phyloP scores from a whole-genome alignment of 2,113 vertebrate genomes.

The Rostratula benghalensis region DNA sequence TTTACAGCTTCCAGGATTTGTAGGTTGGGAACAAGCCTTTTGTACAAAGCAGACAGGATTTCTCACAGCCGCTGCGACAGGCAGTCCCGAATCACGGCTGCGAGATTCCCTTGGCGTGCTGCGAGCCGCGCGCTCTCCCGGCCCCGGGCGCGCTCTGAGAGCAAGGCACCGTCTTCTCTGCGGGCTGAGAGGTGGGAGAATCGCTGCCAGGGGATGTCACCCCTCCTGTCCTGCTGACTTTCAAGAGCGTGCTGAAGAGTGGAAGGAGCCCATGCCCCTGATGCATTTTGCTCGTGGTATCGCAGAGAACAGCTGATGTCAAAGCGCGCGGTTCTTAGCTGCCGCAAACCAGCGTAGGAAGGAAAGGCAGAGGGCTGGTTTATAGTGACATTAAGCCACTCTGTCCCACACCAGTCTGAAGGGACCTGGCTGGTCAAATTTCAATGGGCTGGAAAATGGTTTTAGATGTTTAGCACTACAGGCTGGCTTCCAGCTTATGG shows the following conservation, averaged over 20 bases:
- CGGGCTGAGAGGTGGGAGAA: neutral
- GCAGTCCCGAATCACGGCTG: neutral
- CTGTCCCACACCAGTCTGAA: neutral
- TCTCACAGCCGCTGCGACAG: neutral
- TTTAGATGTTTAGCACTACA: neutral
- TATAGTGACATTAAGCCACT: neutral
- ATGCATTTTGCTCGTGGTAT: neutral
- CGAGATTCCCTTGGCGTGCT: neutral
- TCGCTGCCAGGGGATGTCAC: neutral
- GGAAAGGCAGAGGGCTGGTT: neutral
- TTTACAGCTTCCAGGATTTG: slow-evolving; percentile 36
- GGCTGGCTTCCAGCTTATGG: neutral
- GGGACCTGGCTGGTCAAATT: neutral
- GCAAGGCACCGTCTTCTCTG: neutral
- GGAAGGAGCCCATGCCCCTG: neutral
- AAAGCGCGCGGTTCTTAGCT: neutral
- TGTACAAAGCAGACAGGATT: slow-evolving; percentile 14
- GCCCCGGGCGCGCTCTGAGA: rapidly evolving
- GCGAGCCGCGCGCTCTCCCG: neutral
- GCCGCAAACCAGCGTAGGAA: neutral
- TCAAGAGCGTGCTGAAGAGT: neutral
- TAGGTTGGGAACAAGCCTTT: slow-evolving; percentile 15
- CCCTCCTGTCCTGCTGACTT: neutral
- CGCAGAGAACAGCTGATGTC: neutral
- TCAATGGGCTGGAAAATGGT: neutral